Evolutionary conservation across 2,888 invertebrate species (phyloP), one percentile per base, ranked within the genome.

Genomic region (Pseudoips prasinana): DNA sequence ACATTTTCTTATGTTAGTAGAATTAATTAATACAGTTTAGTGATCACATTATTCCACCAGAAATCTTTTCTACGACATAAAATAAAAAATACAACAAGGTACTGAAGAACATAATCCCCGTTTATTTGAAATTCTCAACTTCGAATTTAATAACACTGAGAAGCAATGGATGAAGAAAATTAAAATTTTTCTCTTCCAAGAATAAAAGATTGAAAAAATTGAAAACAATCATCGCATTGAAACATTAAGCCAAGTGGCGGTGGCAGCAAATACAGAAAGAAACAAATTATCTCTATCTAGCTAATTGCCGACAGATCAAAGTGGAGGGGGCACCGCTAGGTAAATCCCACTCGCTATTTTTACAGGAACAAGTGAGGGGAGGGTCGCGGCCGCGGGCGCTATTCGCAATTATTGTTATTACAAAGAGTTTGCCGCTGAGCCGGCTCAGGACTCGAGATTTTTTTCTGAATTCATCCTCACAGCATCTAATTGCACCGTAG

Each of bases 341-440:
- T 72, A 84, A 85, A 87, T 80, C 85, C 83, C 63, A 58, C 62
- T 64, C 57, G 68, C 61, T 69, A 62, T 72, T 64, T 69, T 63
- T 61, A 63, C 63, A 35, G 22, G 56, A 55, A 54, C 52, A 55
- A 45, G 66, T 43, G 59, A 61, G 65, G 62, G 48, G 64, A 60
- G n/a, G n/a, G 66, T 54, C 56, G 50, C 51, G 38, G 74, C 85
- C 79, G 67, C 71, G 67, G 73, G 86, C 81, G 69, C 59, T 73
- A 73, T 78, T 76, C 72, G 76, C 86, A 87, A 87, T 87, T 85
- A 84, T 87, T 87, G 80, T 86, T 87, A 86, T 87, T 86, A 87
- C 84, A 86, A 82, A 83, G 82, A 86, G 81, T 77, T 79, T 76
- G 74, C 71, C 62, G 72, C 69, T 78, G 75, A 85, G 78, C 85